Conservation (phyloP, 1,140 invertebrate species). For the Nilaparvata lugens region DNA sequence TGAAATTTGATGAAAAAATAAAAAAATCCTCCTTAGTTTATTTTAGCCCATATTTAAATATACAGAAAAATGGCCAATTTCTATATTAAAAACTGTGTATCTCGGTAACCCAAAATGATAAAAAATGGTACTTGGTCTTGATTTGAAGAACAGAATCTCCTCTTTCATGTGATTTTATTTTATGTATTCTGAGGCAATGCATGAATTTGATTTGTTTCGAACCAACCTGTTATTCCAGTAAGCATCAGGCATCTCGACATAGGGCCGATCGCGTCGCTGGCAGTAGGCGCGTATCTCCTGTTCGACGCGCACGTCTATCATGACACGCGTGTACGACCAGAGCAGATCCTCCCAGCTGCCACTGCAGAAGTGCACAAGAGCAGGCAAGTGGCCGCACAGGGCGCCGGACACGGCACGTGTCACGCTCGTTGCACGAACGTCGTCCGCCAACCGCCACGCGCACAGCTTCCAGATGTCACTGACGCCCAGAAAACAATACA, state of each 20-base stretch:
- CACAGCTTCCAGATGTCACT: constrained; percentile 86
- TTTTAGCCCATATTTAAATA: no score
- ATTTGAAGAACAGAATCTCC: no score
- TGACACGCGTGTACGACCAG: constrained; percentile 77
- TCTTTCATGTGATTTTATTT: no score
- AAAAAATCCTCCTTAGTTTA: no score
- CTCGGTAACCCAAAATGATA: no score
- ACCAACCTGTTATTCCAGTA: constrained; percentile 67
- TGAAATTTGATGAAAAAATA: no score
- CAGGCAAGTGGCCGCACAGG: constrained; percentile 73
- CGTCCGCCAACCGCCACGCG: constrained; percentile 46
- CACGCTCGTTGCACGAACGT: constrained; percentile 32
- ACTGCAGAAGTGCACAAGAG: constrained; percentile 59
- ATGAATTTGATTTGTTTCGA: no score
- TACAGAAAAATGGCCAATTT: no score
- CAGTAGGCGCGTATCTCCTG: constrained; percentile 51
- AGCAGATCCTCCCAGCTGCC: constrained; percentile 77
- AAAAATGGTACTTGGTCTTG: no score
- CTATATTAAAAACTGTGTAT: no score
- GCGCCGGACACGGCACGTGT: constrained; percentile 60
- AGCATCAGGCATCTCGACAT: constrained; percentile 53
- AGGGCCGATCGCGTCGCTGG: constrained; percentile 36
- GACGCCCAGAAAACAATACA: no score
- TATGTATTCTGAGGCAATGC: no score
- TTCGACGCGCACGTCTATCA: constrained; percentile 80